A percentile compares a stretch with the other conserved stretches of the same genome.
Evolutionary conservation across 2,113 vertebrate genomes (phyloP).

Genomic region (Lagopus muta): DNA sequence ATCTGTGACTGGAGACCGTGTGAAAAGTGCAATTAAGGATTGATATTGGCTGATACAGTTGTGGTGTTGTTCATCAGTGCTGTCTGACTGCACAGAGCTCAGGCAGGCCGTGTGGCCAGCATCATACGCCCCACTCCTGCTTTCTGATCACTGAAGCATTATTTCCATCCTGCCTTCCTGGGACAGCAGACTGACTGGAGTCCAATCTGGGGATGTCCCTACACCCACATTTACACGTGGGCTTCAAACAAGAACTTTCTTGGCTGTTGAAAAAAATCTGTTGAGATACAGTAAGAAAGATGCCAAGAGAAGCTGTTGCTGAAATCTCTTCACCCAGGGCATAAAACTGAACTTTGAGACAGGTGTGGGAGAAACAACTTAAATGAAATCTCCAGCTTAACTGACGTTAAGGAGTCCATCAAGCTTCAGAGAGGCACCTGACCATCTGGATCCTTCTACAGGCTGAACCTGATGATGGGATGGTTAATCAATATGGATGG

Average conservation of each 20-base stretch:
- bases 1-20: neutral
- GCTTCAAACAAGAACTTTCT: neutral
- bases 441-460: constrained; percentile 21
- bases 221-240: fast-evolving
- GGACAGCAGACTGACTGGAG: neutral
- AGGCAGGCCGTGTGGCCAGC: neutral
- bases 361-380: neutral
- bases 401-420: neutral
- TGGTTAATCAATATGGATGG: neutral
- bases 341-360: neutral
- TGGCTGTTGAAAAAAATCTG: neutral
- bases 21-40: neutral
- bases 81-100: neutral
- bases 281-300: neutral
- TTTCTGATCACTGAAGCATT: neutral
- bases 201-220: neutral
- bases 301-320: constrained; percentile 16
- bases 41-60: fast-evolving
- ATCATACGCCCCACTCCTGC: neutral
- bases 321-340: neutral
- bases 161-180: neutral
- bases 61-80: neutral
- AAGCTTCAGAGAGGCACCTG: neutral
- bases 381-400: neutral
- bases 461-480: neutral